Base-by-base conservation (phyloP, 2,888 invertebrate species). In the Vandiemenella viatica region DNA sequence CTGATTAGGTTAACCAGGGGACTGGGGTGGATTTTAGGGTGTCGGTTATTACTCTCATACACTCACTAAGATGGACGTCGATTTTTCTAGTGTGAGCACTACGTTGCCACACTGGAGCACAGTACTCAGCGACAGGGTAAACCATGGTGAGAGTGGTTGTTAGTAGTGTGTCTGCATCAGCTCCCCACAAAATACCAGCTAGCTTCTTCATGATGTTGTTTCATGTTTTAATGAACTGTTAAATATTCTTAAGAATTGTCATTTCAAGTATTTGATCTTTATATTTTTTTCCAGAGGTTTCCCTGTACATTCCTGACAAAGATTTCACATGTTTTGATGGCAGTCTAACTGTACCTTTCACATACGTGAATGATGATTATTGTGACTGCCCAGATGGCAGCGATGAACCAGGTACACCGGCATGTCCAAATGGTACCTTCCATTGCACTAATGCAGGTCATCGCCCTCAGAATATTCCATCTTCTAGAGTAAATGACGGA, bases 271-370 rank as follows among this genome's bases (percentile, higher is more conserved):
- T n/a, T n/a, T n/a, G n/a, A n/a, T n/a, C n/a, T n/a, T n/a, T n/a
- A n/a, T 65, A 63, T 48, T 53, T 45, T 49, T 50, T 38, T 66
- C 37, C 62, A 74, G 73, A 66, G 66, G 79, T 80, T 51, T 73
- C 85, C 13, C 72, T 91, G 40, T 95, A 93, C 68, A 73, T 79
- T 54, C 80, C 84, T 46, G 76, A 67, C 52, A 75, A 75, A 65
- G 80, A 85, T 61, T 98, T 97, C 69, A 78, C 77, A 42, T 98
- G 98, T 67, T 76, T 97, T 53, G 92, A 96, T 72, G 89, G 89
- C 40, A 83, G 83, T 55, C 75, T 76, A 58, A 77, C 77, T 4
- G 82, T 97, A 62, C 85, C 87, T 17, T 88, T 79, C 63, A 67
- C 68, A 26, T 74, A 77, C 57, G 79, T 90, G 2, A 95, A 93